Evolutionary conservation across 2,888 invertebrate genomes (phyloP), one percentile per base, ranked within the genome.

Genomic region (Dioctria linearis): DNA sequence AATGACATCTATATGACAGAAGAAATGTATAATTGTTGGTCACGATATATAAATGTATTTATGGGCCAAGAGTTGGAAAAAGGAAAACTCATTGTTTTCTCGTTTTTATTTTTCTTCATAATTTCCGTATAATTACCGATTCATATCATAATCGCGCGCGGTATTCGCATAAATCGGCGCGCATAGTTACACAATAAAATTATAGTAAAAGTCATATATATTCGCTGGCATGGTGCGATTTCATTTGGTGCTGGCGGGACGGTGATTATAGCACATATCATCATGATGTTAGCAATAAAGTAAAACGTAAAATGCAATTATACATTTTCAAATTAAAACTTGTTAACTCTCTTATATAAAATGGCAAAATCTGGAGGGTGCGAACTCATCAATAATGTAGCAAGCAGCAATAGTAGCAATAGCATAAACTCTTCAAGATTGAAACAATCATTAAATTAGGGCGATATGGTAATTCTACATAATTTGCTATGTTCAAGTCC

Each of bases 1-100:
- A 11, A 11, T 54, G 54, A 54, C 11, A 54, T 11, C 54, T 54
- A 11, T 25, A 25, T 54, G 11, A n/a, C 54, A 54, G 54, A 4
- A n/a, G 54, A n/a, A 54, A 54, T 54, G 54, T n/a, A n/a, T n/a
- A 54, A 54, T 54, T 54, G 54, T n/a, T n/a, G 54, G 54, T n/a
- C 54, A 54, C 54, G 8, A 54, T 54, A 54, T n/a, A 54, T 25
- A n/a, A n/a, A 25, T 25, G 25, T 25, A 25, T 25, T 25, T 25
- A 25, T 25, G 25, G 25, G n/a, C 54, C 3, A 54, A 54, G 54
- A 54, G 54, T 11, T 25, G 25, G 54, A 54, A 54, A 54, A 54
- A 11, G 54, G 4, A 54, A 54, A 11, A 54, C 54, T 54, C 54
- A 54, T 54, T 25, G 25, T 25, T 25, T 25, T 2, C 25, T 25